Percentiles rank a stretch among this genome's conserved stretches.
Evolutionary conservation across 1,140 invertebrate species (phyloP).

Genomic region (Halesus radiatus): DNA sequence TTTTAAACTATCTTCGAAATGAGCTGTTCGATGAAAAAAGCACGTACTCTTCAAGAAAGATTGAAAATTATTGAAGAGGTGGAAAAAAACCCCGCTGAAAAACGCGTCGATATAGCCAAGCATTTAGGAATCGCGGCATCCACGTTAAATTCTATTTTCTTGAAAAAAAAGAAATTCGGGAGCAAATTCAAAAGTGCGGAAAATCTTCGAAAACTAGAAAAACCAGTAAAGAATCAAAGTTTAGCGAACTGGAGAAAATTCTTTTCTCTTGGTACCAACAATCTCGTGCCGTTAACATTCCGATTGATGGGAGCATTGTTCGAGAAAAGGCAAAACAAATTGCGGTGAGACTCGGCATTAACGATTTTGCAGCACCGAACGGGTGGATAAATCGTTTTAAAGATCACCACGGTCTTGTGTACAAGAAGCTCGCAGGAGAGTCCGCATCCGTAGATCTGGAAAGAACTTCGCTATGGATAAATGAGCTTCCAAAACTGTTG

Average conservation of each 20-base stretch:
- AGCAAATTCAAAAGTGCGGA: constrained; percentile 42
- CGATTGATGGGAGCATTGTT: too few species aligned
- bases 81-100: constrained; percentile 46
- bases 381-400: too few species aligned
- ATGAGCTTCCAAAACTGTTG: too few species aligned
- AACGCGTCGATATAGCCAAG: constrained; percentile 44
- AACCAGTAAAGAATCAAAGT: constrained; percentile 43
- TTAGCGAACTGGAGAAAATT: constrained; percentile 47
- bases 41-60: constrained; percentile 36
- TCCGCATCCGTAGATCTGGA: too few species aligned
- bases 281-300: too few species aligned
- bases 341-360: too few species aligned
- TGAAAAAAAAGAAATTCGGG: constrained; percentile 42
- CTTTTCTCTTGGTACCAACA: constrained; percentile 37
- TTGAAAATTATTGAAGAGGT: constrained; percentile 44
- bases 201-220: constrained; percentile 45
- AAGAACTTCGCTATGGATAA: too few species aligned
- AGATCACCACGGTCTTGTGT: too few species aligned
- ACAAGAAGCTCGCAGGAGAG: too few species aligned
- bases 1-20: constrained; percentile 22
- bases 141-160: constrained; percentile 44
- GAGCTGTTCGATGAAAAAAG: constrained; percentile 39
- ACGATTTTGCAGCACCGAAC: too few species aligned
- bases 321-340: too few species aligned
- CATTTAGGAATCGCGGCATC: too few species aligned